These are phyloP conservation scores for Zaprionus taronus DNA, from an alignment of 1,140 invertebrate species.

Conservation along the genomic window DNA sequence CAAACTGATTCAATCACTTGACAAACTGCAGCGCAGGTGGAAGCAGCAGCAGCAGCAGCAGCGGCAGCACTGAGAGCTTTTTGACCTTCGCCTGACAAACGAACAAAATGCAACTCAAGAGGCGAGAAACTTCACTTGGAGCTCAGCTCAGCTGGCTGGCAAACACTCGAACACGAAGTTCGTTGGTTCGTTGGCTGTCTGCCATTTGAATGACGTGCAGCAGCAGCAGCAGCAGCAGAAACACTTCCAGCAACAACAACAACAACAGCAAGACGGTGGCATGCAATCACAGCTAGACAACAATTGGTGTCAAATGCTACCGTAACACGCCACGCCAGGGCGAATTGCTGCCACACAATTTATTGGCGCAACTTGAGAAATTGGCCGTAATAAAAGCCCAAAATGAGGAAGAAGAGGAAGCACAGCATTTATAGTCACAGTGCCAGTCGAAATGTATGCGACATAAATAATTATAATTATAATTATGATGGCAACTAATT, in stretches of 20 bases:
- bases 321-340: conserved; percentile 67
- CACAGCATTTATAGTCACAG: not conserved
- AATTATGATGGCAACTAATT: conserved; percentile 45
- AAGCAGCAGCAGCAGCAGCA: conserved; percentile 6
- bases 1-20: conserved; percentile 42
- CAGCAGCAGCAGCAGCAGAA: conserved; percentile 43
- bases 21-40: conserved; percentile 46
- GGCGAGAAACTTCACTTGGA: conserved; percentile 26
- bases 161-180: conserved; percentile 71
- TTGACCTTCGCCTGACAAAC: conserved; percentile 66
- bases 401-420: not conserved
- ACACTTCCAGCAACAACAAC: conserved; percentile 41
- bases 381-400: conserved; percentile 28
- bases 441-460: not conserved
- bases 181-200: conserved; percentile 68
- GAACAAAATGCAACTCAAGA: conserved; percentile 64
- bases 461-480: conserved; percentile 32
- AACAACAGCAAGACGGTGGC: conserved; percentile 43
- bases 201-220: conserved; percentile 78
- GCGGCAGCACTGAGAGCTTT: conserved; percentile 22
- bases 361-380: conserved; percentile 45
- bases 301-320: conserved; percentile 79
- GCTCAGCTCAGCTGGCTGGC: conserved; percentile 20
- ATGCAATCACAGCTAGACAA: conserved; percentile 59
- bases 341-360: conserved; percentile 52